Evolutionary conservation across 2,888 invertebrate genomes (phyloP), one percentile per base, ranked within the genome.

Genomic region (Eupelmus urozonus): DNA sequence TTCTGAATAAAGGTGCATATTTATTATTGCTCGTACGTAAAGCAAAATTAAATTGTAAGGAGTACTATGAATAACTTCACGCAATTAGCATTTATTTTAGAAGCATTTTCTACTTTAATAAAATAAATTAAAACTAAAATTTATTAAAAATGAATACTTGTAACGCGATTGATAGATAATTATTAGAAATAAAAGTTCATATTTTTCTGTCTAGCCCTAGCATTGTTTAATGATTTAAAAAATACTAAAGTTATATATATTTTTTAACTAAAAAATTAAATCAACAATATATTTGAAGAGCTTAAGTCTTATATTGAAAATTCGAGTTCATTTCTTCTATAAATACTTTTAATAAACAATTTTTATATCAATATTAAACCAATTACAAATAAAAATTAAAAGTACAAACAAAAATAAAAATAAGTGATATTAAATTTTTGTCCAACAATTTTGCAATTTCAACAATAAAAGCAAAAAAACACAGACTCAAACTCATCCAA

Each of bases 401-500:
- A 57, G 16, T 4, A 59, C 4, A 69, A 40, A 27, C 40, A 16
- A 57, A 53, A 57, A 57, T 29, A 53, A 45, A 63, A 78, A 25
- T n/a, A n/a, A n/a, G n/a, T n/a, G n/a, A n/a, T n/a, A n/a, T n/a
- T n/a, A n/a, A n/a, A n/a, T n/a, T n/a, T n/a, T n/a, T n/a, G n/a
- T n/a, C n/a, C n/a, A n/a, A n/a, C n/a, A n/a, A n/a, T n/a, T n/a
- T n/a, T n/a, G n/a, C n/a, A 40, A 45, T 60, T 67, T 80, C 11
- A 63, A 80, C 70, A 63, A 69, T 77, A 59, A 75, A 78, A 72
- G 77, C 77, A 69, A 75, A 75, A n/a, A 4, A 69, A 77, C 71
- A 67, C 59, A 71, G 71, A 77, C 73, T 80, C 77, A 77, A 77
- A 75, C 66, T 77, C 67, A 57, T 77, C 70, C 62, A 80, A 76